phyloP scores from a whole-genome alignment of 2,797 vertebrate species.

The Xiphophorus birchmanni region DNA sequence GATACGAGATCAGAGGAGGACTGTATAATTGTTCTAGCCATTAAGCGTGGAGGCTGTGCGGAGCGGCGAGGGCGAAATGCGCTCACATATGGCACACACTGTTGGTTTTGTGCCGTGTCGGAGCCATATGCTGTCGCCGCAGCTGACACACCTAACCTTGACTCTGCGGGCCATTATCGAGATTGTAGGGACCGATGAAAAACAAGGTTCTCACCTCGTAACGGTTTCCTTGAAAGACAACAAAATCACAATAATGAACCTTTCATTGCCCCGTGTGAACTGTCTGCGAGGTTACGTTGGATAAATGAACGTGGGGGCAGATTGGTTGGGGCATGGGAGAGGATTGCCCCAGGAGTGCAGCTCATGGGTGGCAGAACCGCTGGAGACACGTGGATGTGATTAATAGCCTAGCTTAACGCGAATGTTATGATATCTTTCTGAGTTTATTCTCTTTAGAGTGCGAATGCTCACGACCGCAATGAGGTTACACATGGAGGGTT shows the following conservation, averaged over 20 bases:
- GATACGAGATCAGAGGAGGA: conserved; percentile 66
- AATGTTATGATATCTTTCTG: conserved; percentile 8
- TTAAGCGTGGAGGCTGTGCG: conserved; percentile 50
- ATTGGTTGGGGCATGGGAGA: background rate
- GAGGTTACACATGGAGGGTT: background rate
- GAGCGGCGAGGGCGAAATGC: conserved; percentile 40
- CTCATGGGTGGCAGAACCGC: background rate
- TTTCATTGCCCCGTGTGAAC: background rate
- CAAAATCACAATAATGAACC: conserved; percentile 14
- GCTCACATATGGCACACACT: conserved; percentile 57
- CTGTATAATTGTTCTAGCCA: conserved; percentile 60
- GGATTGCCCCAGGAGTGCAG: conserved; percentile 5
- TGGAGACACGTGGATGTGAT: background rate
- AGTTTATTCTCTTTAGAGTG: conserved; percentile 14
- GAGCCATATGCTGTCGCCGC: conserved; percentile 59
- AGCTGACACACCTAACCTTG: conserved; percentile 37
- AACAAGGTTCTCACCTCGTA: conserved; percentile 28
- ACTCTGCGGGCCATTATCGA: conserved; percentile 34
- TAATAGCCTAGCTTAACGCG: conserved; percentile 7
- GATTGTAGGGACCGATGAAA: conserved; percentile 22
- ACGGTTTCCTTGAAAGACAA: conserved; percentile 25
- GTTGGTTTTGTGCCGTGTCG: conserved; percentile 42
- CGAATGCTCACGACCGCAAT: background rate
- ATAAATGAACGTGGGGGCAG: background rate
- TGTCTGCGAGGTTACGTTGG: conserved; percentile 10